Percentiles rank a stretch among this genome's conserved stretches.
Evolutionary conservation across 2,113 vertebrate species (phyloP).

Genomic region (Entelurus aequoreus): DNA sequence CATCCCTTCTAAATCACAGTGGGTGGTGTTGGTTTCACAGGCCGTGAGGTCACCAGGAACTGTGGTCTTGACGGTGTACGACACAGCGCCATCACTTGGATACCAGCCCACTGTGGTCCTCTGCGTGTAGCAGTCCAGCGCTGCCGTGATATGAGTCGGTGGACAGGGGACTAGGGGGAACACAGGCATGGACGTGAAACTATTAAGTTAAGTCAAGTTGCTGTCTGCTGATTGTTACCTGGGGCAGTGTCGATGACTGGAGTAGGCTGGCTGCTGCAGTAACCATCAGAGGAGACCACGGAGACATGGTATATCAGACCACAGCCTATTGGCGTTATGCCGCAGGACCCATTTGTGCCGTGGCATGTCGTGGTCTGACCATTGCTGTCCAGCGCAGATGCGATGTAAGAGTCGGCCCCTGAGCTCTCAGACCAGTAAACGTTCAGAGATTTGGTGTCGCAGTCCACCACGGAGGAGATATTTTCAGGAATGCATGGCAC

Average conservation of each 20-base stretch:
- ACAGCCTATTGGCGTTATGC: constrained; percentile 60
- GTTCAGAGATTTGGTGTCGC: constrained; percentile 43
- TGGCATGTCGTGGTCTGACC: constrained; percentile 59
- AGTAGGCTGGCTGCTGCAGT: constrained; percentile 62
- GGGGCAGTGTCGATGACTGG: constrained; percentile 31
- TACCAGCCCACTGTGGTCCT: constrained; percentile 54
- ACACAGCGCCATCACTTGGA: constrained; percentile 46
- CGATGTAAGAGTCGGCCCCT: constrained; percentile 65
- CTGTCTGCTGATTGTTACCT: constrained; percentile 46
- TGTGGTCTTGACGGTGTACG: constrained; percentile 43
- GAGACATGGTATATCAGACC: constrained; percentile 64
- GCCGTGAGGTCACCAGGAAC: constrained; percentile 24
- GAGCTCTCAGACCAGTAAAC: constrained; percentile 63
- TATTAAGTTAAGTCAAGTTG: too few relatives aligned
- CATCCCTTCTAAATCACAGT: constrained; percentile 55
- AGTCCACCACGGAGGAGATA: constrained; percentile 44
- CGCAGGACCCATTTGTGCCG: constrained; percentile 53
- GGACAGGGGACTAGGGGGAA: constrained; percentile 61
- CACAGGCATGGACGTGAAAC: background rate
- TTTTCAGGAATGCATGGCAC: constrained; percentile 66
- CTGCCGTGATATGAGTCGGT: constrained; percentile 40
- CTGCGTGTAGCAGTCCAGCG: constrained; percentile 50
- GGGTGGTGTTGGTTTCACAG: constrained; percentile 45
- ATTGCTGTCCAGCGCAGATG: constrained; percentile 50
- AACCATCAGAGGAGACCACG: constrained; percentile 64